phyloP scores from a whole-genome alignment of 2,888 invertebrate genomes.

The Elmis aenea region DNA sequence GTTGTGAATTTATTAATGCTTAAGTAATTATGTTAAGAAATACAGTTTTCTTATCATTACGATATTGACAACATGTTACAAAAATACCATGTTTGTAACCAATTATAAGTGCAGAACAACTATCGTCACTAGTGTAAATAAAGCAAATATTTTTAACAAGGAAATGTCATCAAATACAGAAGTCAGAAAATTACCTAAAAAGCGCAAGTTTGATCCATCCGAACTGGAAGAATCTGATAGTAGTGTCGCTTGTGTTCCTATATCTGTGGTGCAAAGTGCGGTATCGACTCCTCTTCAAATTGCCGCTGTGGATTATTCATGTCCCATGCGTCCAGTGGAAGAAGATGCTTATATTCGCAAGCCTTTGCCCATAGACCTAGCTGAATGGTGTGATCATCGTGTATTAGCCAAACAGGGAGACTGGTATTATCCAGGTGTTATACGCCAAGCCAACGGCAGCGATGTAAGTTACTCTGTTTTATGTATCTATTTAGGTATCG shows the following conservation, averaged over 20 bases:
- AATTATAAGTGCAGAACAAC: conserved; percentile 15
- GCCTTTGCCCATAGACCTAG: conserved; percentile 65
- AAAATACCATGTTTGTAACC: conserved; percentile 12
- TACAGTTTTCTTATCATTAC: background rate
- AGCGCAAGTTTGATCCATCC: conserved; percentile 80
- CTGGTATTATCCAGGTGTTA: conserved; percentile 83
- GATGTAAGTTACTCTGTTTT: conserved; percentile 49
- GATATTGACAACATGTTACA: background rate
- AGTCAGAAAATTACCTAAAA: conserved; percentile 84
- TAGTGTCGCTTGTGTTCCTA: conserved; percentile 36
- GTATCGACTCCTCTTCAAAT: conserved; percentile 43
- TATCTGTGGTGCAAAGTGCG: conserved; percentile 42
- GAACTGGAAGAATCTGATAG: conserved; percentile 66
- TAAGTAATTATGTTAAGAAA: too few relatives aligned
- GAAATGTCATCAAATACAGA: conserved; percentile 23
- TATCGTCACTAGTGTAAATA: conserved; percentile 8
- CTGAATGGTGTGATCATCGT: conserved; percentile 90
- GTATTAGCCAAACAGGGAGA: conserved; percentile 83
- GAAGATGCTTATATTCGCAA: conserved; percentile 31
- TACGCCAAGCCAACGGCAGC: conserved; percentile 65
- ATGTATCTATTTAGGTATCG: conserved; percentile 36
- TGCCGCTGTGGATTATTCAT: conserved; percentile 43
- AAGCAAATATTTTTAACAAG: conserved; percentile 6
- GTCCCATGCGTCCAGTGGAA: conserved; percentile 32
- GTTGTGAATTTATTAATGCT: too few relatives aligned